phyloP scores from a whole-genome alignment of 2,797 vertebrate species.

The Carcharodon carcharias region DNA sequence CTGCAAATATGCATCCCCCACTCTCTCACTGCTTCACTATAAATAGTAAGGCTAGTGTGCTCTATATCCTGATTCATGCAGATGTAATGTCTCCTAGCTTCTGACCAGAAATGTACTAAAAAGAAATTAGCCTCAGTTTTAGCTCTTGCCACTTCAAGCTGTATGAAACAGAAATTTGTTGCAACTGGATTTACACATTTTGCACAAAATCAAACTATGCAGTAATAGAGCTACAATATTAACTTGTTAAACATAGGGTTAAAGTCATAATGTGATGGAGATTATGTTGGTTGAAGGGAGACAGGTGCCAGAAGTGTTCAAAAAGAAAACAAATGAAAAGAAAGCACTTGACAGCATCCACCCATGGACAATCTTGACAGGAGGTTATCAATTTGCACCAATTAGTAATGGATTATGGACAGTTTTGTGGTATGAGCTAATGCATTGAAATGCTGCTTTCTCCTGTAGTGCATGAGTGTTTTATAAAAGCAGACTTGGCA shows the following conservation, averaged over 20 bases:
- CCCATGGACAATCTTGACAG: not conserved
- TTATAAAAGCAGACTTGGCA: not conserved
- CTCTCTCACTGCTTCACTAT: not conserved
- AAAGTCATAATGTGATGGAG: not conserved
- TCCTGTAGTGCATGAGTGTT: too few species aligned
- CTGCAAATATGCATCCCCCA: not conserved
- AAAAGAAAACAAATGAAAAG: not conserved
- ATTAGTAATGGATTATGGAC: constrained; percentile 2
- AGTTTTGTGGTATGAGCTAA: not conserved
- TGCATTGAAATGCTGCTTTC: not conserved
- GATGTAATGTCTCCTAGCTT: not conserved
- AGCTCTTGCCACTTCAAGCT: not conserved
- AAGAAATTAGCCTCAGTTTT: not conserved
- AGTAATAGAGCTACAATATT: not conserved
- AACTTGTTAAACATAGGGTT: not conserved
- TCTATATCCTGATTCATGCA: not conserved
- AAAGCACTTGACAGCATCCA: not conserved
- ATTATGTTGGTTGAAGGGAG: not conserved
- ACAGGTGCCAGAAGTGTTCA: not conserved
- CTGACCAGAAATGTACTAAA: not conserved
- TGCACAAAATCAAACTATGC: not conserved
- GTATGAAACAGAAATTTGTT: not conserved
- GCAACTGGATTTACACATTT: not conserved
- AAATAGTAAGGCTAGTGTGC: not conserved
- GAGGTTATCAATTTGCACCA: constrained; percentile 12